Evolutionary conservation across 1,140 invertebrate species (phyloP).

Genomic region (Bombus confusus): DNA sequence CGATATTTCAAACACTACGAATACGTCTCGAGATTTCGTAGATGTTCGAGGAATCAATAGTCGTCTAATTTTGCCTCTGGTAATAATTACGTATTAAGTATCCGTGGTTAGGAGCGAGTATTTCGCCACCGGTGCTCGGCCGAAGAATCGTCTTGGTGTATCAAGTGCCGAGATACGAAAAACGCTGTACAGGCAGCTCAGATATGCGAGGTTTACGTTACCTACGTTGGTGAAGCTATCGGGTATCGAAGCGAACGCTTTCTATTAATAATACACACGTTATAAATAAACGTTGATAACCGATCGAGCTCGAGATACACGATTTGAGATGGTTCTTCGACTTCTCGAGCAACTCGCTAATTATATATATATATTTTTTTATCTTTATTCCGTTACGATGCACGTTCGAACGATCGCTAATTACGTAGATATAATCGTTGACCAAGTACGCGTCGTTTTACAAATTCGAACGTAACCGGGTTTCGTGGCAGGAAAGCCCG

Average conservation of each 20-base stretch:
- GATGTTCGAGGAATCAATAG: not conserved
- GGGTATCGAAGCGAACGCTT: conserved; percentile 21
- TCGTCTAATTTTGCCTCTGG: not conserved
- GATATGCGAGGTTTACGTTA: conserved; percentile 15
- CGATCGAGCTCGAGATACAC: not conserved
- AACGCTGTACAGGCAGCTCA: conserved; percentile 39
- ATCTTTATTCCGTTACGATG: not conserved
- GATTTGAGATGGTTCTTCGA: not conserved
- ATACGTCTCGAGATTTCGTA: not conserved
- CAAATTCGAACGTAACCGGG: not conserved
- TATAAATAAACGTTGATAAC: conserved; percentile 43
- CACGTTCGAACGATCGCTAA: not conserved
- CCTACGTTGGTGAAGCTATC: conserved; percentile 12
- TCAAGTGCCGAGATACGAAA: conserved; percentile 57
- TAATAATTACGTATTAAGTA: not conserved
- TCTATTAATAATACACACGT: conserved; percentile 41
- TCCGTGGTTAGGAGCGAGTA: not conserved
- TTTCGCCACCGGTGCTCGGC: not conserved
- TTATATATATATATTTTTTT: rapidly evolving
- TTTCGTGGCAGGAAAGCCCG: not conserved
- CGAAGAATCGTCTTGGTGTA: conserved; percentile 35
- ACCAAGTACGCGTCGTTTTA: not conserved
- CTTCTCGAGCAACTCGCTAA: not conserved
- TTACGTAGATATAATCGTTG: not conserved
- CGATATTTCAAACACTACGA: conserved; percentile 1